Conservation (phyloP, 2,888 invertebrate genomes). For the Calameuta filiformis region DNA sequence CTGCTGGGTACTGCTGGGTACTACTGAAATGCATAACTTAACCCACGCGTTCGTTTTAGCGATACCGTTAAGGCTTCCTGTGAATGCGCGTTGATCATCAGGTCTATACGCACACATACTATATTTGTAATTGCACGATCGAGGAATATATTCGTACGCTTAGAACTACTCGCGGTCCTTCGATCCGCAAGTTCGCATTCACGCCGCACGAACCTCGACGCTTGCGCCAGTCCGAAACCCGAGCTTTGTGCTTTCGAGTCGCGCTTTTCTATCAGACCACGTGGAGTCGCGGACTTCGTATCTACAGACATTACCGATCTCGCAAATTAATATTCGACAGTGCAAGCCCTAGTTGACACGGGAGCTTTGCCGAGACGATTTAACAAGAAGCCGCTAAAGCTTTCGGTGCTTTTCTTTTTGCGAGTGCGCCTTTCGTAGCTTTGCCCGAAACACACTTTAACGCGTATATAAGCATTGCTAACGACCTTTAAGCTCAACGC, state of each 20-base stretch:
- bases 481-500: background rate
- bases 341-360: background rate
- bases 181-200: conserved; percentile 1
- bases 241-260: conserved; percentile 53
- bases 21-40: background rate
- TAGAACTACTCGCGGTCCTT: background rate
- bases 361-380: background rate
- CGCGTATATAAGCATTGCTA: background rate
- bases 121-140: background rate
- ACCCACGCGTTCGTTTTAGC: too few species aligned
- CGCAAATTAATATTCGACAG: conserved; percentile 14
- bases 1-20: too few species aligned
- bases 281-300: conserved; percentile 50
- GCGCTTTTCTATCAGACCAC: conserved; percentile 46
- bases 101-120: background rate
- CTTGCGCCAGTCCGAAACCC: conserved; percentile 49
- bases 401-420: background rate
- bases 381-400: background rate
- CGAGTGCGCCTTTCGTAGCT: background rate
- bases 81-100: too few species aligned
- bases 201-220: conserved; percentile 27
- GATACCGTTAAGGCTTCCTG: too few species aligned
- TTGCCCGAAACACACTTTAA: background rate
- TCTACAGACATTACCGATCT: conserved; percentile 30
- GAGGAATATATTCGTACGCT: background rate